phyloP scores from a whole-genome alignment of 2,113 vertebrate genomes.

The Rallus limicola region DNA sequence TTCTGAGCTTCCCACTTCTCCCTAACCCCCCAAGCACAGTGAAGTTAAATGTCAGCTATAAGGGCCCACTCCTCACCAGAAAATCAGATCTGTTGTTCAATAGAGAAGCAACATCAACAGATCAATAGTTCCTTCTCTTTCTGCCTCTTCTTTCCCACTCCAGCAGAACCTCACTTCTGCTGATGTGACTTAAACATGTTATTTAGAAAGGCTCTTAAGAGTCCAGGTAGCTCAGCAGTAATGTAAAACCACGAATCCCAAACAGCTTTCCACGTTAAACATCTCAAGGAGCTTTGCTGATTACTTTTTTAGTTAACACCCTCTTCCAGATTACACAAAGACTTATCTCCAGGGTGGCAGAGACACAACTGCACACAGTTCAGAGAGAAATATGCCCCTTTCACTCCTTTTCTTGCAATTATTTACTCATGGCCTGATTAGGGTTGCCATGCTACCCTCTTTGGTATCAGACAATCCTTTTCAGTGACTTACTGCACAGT shows the following conservation, averaged over 20 bases:
- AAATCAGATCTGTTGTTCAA: not conserved
- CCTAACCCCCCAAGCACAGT: not conserved
- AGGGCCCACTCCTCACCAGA: not conserved
- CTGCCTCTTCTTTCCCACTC: not conserved
- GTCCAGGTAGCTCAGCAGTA: not conserved
- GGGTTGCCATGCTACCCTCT: not conserved
- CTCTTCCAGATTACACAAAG: not conserved
- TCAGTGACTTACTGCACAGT: not conserved
- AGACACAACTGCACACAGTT: not conserved
- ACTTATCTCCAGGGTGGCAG: not conserved
- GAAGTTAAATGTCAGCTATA: not conserved
- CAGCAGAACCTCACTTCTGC: not conserved
- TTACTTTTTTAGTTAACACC: not conserved
- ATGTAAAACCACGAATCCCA: not conserved
- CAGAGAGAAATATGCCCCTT: not conserved
- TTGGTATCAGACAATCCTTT: not conserved
- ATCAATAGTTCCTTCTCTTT: not conserved
- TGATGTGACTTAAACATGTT: not conserved
- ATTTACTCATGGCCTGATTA: conserved; percentile 5
- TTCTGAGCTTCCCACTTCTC: not conserved
- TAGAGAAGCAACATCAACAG: not conserved
- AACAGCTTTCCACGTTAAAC: not conserved
- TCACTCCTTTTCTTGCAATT: not conserved
- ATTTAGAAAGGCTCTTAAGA: not conserved
- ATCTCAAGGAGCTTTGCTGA: not conserved